Evolutionary conservation across 1,140 invertebrate genomes (phyloP).

Genomic region (Aphaenogaster rudis): DNA sequence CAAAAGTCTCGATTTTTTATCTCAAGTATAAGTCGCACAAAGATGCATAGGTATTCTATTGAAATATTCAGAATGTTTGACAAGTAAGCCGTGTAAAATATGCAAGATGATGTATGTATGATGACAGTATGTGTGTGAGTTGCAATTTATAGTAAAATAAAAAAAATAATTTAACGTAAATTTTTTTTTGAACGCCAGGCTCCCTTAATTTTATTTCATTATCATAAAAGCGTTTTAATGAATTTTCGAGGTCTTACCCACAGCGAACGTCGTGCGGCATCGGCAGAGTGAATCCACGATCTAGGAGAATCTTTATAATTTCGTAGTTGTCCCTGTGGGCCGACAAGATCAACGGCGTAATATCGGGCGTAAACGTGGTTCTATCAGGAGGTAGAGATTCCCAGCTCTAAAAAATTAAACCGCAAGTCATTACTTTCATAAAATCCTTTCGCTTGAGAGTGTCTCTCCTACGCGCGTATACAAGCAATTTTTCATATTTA

Average conservation of each 20-base stretch:
- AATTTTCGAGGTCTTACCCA: slow-evolving; percentile 77
- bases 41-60: not conserved
- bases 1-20: not conserved
- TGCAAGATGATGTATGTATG: not conserved
- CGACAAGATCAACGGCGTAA: slow-evolving; percentile 97
- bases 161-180: not conserved
- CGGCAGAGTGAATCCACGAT: slow-evolving; percentile 94
- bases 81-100: not conserved
- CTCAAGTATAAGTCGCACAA: not conserved
- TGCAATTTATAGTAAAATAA: not conserved
- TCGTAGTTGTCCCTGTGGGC: slow-evolving; percentile 99
- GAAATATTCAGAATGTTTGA: not conserved
- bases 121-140: too few species aligned
- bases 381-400: slow-evolving; percentile 95
- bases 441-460: not conserved
- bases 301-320: slow-evolving; percentile 98
- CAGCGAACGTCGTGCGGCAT: slow-evolving; percentile 96
- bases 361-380: slow-evolving; percentile 98
- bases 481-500: not conserved
- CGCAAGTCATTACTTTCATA: slow-evolving; percentile 33
- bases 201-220: not conserved
- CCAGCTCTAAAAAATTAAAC: slow-evolving; percentile 91
- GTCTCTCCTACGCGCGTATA: not conserved
- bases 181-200: not conserved
- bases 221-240: not conserved